Base-by-base conservation (phyloP, 2,888 invertebrate genomes). In the Acleris sparsana region DNA sequence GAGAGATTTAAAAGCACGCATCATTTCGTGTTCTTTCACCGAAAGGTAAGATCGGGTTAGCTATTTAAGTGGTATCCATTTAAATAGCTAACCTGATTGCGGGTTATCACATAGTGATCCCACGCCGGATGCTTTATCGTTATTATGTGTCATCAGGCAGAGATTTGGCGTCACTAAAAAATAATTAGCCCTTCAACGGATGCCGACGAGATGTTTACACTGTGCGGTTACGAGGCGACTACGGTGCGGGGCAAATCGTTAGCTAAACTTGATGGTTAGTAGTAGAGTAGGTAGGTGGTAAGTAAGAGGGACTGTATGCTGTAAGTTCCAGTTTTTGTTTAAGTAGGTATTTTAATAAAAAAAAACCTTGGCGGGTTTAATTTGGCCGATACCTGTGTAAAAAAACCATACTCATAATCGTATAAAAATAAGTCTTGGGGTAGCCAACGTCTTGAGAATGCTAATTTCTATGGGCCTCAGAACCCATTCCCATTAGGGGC, bases 141-240 rank as follows among this genome's bases (percentile, higher is more conserved):
- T 80, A 87, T 87, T 87, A 87, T 83, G 83, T 87, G 85, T 84
- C 87, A 87, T 89, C 86, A 87, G 74, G 78, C 77, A 77, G 83
- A 79, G 83, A 68, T 82, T 81, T 78, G 78, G 75, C 73, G 75
- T 69, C 74, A 73, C 74, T 79, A 85, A 87, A 87, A 87, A 84
- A 84, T 85, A 86, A 88, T 87, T 85, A 85, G 78, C 76, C 71
- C 70, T 75, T 73, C 72, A 67, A 68, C 62, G 67, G 67, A 72
- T 67, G 75, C 75, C 79, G 78, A 73, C 73, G 33, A 43, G 29
- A 29, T 17, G 13, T 48, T 66, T 57, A 62, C 16, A 56, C 17
- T 2, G 11, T n/a, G 22, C 60, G 61, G 22, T 29, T 11, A 7
- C 20, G 33, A 39, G 13, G 18, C 64, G 64, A 29, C 7, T 17